phyloP scores from a whole-genome alignment of 1,140 invertebrate species.

The Zaprionus kolodkinae region DNA sequence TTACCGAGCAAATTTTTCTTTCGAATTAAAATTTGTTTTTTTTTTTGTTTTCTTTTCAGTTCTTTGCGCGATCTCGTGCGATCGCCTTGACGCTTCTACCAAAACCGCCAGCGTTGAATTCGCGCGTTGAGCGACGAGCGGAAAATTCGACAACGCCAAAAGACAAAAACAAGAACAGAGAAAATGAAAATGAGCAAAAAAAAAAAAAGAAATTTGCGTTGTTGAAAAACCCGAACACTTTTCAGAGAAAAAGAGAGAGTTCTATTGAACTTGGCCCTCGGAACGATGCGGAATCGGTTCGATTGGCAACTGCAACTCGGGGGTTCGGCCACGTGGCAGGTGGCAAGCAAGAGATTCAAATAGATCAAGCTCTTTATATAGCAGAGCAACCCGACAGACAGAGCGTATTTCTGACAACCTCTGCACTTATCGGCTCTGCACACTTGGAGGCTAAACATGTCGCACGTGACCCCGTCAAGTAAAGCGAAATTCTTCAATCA shows the following conservation, averaged over 20 bases:
- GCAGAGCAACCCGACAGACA: background rate
- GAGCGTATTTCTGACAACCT: conserved; percentile 14
- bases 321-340: conserved; percentile 26
- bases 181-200: conserved; percentile 4
- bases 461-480: conserved; percentile 26
- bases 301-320: conserved; percentile 1
- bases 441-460: conserved; percentile 19
- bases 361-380: conserved; percentile 3
- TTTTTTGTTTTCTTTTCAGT: background rate
- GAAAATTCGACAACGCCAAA: conserved; percentile 43
- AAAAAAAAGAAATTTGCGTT: conserved; percentile 25
- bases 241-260: conserved; percentile 25
- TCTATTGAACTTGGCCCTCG: conserved; percentile 54
- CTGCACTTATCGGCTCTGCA: conserved; percentile 24
- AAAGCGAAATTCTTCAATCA: conserved; percentile 9
- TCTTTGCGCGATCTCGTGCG: conserved; percentile 44
- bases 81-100: conserved; percentile 74
- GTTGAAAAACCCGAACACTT: conserved; percentile 22
- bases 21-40: conserved; percentile 18
- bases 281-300: background rate
- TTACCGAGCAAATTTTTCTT: conserved; percentile 16
- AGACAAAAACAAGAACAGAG: no score
- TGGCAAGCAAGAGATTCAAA: conserved; percentile 9
- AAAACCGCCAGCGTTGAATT: conserved; percentile 55
- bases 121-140: conserved; percentile 32